Evolutionary conservation across 2,797 vertebrate species (phyloP).

Genomic region (Acanthopagrus latus): DNA sequence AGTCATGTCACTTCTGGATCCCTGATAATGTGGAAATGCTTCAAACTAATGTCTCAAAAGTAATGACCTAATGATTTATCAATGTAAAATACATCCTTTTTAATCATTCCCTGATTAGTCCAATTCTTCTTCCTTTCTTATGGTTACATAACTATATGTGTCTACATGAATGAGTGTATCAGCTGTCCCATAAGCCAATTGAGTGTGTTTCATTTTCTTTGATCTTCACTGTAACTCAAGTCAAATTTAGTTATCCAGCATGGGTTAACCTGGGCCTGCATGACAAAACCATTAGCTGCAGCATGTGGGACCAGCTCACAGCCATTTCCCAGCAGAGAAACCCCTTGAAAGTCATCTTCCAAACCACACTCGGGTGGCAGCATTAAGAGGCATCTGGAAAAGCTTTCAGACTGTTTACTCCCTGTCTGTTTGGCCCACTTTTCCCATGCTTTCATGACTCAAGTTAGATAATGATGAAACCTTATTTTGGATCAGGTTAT

Average conservation of each 20-base stretch:
- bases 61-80: slow-evolving; percentile 28
- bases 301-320: slow-evolving; percentile 48
- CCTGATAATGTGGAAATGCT: neutral
- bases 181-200: slow-evolving; percentile 25
- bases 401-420: slow-evolving; percentile 61
- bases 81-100: neutral
- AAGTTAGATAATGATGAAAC: slow-evolving; percentile 44
- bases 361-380: slow-evolving; percentile 76
- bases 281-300: slow-evolving; percentile 58
- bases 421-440: slow-evolving; percentile 46
- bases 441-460: slow-evolving; percentile 55
- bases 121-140: slow-evolving; percentile 7
- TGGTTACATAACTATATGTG: slow-evolving; percentile 22
- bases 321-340: slow-evolving; percentile 66
- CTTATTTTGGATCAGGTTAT: slow-evolving; percentile 36
- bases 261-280: slow-evolving; percentile 52
- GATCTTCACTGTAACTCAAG: slow-evolving; percentile 58
- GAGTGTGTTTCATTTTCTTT: slow-evolving; percentile 51
- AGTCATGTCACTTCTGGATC: slow-evolving; percentile 24
- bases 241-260: slow-evolving; percentile 54
- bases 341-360: slow-evolving; percentile 52
- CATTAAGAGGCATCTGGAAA: slow-evolving; percentile 69
- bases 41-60: slow-evolving; percentile 11
- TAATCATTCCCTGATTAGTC: neutral
- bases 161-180: slow-evolving; percentile 26